phyloP scores from a whole-genome alignment of 2,888 invertebrate genomes.

The Pheosia gnoma region DNA sequence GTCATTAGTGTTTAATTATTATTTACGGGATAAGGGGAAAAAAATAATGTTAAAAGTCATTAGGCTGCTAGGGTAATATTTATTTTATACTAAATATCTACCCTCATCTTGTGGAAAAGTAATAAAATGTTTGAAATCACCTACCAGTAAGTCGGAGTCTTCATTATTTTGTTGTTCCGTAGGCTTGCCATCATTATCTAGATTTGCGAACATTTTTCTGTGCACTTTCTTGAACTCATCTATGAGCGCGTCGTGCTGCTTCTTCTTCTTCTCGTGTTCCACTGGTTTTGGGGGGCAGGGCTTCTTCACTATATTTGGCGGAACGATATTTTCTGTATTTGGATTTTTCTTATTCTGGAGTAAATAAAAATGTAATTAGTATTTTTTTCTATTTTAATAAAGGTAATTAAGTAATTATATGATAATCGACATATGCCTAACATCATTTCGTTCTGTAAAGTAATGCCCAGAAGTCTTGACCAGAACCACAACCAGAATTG shows the following conservation, averaged over 20 bases:
- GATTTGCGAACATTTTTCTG: constrained; percentile 91
- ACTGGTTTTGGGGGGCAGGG: constrained; percentile 64
- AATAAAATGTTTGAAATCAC: constrained; percentile 27
- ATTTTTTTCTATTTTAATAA: background rate
- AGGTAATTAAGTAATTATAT: too few relatives aligned
- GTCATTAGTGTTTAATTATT: too few relatives aligned
- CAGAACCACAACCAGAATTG: too few relatives aligned
- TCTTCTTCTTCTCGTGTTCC: constrained; percentile 86
- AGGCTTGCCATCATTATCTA: constrained; percentile 47
- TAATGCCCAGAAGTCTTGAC: too few relatives aligned
- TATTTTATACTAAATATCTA: too few relatives aligned
- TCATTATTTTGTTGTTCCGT: constrained; percentile 19
- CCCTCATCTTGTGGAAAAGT: too few relatives aligned
- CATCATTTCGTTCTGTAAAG: too few relatives aligned
- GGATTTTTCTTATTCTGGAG: constrained; percentile 66
- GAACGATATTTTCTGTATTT: constrained; percentile 47
- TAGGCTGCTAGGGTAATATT: too few relatives aligned
- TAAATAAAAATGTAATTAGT: constrained; percentile 4
- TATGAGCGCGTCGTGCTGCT: constrained; percentile 91
- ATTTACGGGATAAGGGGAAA: too few relatives aligned
- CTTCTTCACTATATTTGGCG: constrained; percentile 59
- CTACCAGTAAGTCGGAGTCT: constrained; percentile 52
- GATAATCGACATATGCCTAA: too few relatives aligned
- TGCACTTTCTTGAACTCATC: constrained; percentile 95
- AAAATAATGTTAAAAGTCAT: too few relatives aligned